Evolutionary conservation across 2,888 invertebrate genomes (phyloP).

Genomic region (Mactromeris polynyma): DNA sequence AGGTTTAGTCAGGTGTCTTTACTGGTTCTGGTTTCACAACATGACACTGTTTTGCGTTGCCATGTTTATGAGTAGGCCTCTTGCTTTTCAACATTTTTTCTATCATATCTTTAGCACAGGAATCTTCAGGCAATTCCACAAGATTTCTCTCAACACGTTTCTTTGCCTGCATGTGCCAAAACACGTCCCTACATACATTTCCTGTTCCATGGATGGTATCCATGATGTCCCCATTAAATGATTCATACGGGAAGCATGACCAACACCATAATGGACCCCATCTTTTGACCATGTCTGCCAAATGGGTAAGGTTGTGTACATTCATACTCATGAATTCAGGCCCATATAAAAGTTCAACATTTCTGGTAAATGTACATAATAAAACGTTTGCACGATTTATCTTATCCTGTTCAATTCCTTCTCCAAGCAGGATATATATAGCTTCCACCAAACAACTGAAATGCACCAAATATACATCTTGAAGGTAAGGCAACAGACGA

Average conservation of each 20-base stretch:
- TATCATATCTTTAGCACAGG: not conserved
- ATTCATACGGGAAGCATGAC: conserved; percentile 63
- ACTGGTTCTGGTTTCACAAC: not conserved
- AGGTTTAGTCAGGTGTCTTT: not conserved
- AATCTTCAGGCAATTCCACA: not conserved
- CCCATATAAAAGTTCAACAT: conserved; percentile 35
- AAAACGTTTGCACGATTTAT: conserved; percentile 39
- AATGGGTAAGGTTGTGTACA: conserved; percentile 57
- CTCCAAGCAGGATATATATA: conserved; percentile 49
- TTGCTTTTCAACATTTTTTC: conserved; percentile 16
- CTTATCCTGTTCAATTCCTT: conserved; percentile 49
- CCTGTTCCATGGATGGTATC: conserved; percentile 58
- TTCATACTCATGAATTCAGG: conserved; percentile 45
- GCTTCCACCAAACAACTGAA: conserved; percentile 55
- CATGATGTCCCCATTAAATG: conserved; percentile 61
- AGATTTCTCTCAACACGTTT: conserved; percentile 37
- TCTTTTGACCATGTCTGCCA: conserved; percentile 41
- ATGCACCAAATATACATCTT: conserved; percentile 51
- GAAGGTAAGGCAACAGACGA: conserved; percentile 37
- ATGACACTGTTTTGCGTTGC: conserved; percentile 18
- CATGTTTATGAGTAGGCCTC: not conserved
- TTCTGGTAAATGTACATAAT: conserved; percentile 40
- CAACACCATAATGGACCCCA: conserved; percentile 59
- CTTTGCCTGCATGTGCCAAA: conserved; percentile 61
- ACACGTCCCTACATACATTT: conserved; percentile 55